Conservation (phyloP, 2,113 vertebrate species). For the Neodon shergylaensis region DNA sequence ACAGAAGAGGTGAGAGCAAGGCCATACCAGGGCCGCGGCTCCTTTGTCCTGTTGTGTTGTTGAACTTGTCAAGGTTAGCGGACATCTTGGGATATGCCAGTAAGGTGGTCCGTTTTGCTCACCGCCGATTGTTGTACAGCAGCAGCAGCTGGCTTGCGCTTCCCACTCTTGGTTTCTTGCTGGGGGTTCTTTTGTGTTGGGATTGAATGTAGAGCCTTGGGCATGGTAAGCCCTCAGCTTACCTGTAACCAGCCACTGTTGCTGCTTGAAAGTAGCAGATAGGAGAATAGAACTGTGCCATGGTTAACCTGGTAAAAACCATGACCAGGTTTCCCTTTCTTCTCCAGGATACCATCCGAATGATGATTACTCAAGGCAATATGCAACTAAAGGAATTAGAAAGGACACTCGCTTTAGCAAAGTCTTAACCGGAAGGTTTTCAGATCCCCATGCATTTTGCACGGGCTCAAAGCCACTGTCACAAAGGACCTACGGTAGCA, state of each 20-base stretch:
- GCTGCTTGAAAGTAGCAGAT: neutral
- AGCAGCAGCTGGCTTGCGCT: neutral
- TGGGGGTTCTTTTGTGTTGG: neutral
- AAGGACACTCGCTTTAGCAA: conserved; percentile 89
- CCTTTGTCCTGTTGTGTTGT: neutral
- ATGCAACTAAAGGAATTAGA: conserved; percentile 93
- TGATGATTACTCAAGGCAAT: conserved; percentile 96
- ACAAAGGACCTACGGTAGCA: neutral
- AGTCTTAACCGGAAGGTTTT: conserved; percentile 80
- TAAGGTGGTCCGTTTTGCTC: neutral
- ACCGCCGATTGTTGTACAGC: neutral
- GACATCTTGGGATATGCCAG: neutral
- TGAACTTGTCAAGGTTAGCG: neutral
- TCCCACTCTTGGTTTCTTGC: neutral
- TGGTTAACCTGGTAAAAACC: conserved; percentile 27
- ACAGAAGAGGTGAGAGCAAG: conserved; percentile 89
- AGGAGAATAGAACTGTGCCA: neutral
- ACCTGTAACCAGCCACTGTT: neutral
- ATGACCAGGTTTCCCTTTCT: conserved; percentile 55
- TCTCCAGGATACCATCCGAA: conserved; percentile 92
- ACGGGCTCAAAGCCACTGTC: neutral
- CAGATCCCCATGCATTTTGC: neutral
- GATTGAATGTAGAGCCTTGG: neutral
- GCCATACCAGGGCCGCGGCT: neutral
- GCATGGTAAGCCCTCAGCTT: neutral